Conservation (phyloP, 2,113 vertebrate species). For the Pachycephala philippinensis region DNA sequence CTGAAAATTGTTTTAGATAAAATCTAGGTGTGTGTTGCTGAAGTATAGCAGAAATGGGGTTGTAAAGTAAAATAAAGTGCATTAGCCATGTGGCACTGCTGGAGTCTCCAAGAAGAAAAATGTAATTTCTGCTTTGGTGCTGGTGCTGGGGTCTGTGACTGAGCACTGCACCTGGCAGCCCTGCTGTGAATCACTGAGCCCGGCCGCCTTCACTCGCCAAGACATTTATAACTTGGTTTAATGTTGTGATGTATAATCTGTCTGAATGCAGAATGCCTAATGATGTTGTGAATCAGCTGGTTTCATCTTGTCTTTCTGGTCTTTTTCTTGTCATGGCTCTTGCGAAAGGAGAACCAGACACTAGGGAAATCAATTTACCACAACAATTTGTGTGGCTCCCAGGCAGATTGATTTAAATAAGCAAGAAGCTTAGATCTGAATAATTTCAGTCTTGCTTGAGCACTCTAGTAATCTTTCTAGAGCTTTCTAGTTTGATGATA, state of each 20-base stretch:
- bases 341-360: not conserved
- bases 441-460: constrained; percentile 39
- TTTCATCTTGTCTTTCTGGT: not conserved
- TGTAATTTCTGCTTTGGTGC: not conserved
- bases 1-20: not conserved
- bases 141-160: not conserved
- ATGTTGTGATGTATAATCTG: not conserved
- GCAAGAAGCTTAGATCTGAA: constrained; percentile 17
- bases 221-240: not conserved
- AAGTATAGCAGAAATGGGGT: not conserved
- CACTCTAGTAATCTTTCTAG: constrained; percentile 18
- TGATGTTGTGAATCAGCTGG: not conserved
- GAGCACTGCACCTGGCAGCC: not conserved
- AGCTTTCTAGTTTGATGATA: constrained; percentile 13
- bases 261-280: not conserved
- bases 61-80: not conserved
- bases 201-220: not conserved
- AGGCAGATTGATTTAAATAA: constrained; percentile 53
- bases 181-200: not conserved
- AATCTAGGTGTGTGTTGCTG: not conserved
- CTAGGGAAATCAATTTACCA: constrained; percentile 37
- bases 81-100: not conserved
- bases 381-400: constrained; percentile 25
- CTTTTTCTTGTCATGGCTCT: not conserved
- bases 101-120: not conserved